These are phyloP conservation scores for Dynastes maya DNA, from an alignment of 2,888 invertebrate species.

Conservation along the genomic window DNA sequence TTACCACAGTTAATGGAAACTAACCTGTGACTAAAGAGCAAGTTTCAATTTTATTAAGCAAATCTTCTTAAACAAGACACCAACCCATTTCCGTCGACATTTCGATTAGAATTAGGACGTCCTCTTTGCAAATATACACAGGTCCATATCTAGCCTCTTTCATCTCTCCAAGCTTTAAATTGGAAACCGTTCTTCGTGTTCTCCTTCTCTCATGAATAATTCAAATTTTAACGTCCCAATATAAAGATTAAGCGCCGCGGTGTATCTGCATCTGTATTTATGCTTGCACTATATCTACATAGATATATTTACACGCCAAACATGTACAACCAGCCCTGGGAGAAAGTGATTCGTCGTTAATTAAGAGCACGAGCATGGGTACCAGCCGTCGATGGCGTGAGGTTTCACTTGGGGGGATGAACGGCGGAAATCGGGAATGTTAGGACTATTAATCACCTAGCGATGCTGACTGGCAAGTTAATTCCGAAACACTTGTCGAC, in stretches of 20 bases:
- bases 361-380: constrained; percentile 8
- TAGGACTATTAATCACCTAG: constrained; percentile 42
- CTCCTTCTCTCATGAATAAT: constrained; percentile 63
- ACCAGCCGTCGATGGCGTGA: background rate
- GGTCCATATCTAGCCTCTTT: too few relatives aligned
- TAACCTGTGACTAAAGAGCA: too few relatives aligned
- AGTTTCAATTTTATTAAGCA: too few relatives aligned
- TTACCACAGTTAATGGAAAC: too few relatives aligned
- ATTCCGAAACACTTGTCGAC: constrained; percentile 62
- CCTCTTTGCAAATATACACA: too few relatives aligned
- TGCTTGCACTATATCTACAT: background rate
- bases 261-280: background rate
- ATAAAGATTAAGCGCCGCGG: constrained; percentile 49
- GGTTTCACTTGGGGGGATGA: background rate
- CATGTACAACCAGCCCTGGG: background rate
- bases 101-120: too few relatives aligned
- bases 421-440: background rate
- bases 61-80: too few relatives aligned
- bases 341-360: constrained; percentile 26
- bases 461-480: constrained; percentile 62
- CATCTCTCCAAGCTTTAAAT: too few relatives aligned
- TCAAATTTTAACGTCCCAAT: constrained; percentile 66
- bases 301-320: constrained; percentile 34
- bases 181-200: constrained; percentile 51
- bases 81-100: too few relatives aligned